These are phyloP conservation scores for Mythimna pallens DNA, from an alignment of 2,888 invertebrate genomes.

Conservation along the genomic window DNA sequence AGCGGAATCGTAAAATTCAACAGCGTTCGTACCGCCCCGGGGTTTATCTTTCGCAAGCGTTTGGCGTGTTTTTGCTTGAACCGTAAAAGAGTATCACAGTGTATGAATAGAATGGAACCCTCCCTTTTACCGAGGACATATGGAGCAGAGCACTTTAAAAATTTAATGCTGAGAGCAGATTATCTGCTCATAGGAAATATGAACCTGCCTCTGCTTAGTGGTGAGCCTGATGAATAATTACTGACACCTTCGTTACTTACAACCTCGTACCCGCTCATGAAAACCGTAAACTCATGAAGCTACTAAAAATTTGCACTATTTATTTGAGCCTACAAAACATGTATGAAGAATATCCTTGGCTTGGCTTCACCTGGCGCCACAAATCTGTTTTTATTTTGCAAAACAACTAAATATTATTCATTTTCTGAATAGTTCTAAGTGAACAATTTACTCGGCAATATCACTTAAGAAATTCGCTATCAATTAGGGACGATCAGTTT, in stretches of 20 bases:
- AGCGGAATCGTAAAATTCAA: conserved; percentile 91
- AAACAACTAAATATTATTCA: background rate
- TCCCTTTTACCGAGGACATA: conserved; percentile 86
- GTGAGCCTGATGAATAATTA: conserved; percentile 59
- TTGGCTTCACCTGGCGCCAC: conserved; percentile 6
- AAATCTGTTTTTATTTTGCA: background rate
- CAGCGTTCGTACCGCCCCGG: conserved; percentile 85
- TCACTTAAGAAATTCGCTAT: conserved; percentile 20
- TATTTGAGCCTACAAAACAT: conserved; percentile 18
- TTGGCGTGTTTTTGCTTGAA: conserved; percentile 87
- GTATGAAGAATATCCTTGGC: background rate
- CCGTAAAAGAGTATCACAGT: conserved; percentile 89
- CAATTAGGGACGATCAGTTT: conserved; percentile 46
- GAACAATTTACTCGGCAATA: conserved; percentile 24
- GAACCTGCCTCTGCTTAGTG: conserved; percentile 60
- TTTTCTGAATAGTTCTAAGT: conserved; percentile 29
- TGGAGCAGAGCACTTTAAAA: conserved; percentile 83
- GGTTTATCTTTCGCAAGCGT: conserved; percentile 87
- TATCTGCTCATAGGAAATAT: conserved; percentile 78
- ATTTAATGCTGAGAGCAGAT: conserved; percentile 84
- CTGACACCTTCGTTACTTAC: conserved; percentile 30
- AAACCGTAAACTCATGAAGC: conserved; percentile 21
- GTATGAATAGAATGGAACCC: conserved; percentile 88
- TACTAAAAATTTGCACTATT: conserved; percentile 34
- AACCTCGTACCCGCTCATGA: conserved; percentile 12